These are phyloP conservation scores for Ochlodes sylvanus DNA, from an alignment of 2,888 invertebrate genomes.

Conservation along the genomic window DNA sequence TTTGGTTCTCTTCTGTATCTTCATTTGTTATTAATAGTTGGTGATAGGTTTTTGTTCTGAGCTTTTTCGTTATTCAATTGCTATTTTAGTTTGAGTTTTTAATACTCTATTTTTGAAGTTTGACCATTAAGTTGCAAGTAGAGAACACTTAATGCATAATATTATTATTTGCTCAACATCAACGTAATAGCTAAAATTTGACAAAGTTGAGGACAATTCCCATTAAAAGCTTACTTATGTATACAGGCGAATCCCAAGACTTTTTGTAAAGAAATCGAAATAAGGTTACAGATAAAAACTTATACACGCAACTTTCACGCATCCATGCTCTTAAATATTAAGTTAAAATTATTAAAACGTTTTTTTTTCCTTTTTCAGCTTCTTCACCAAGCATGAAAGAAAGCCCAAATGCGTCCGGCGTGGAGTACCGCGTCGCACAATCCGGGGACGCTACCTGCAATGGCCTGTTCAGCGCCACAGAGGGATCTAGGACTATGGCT, in stretches of 20 bases:
- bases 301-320: no score
- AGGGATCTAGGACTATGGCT: constrained; percentile 93
- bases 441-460: constrained; percentile 97
- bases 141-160: no score
- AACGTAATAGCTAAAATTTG: no score
- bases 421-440: constrained; percentile 94
- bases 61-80: neutral
- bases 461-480: constrained; percentile 95
- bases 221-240: no score
- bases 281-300: no score
- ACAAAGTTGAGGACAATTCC: no score
- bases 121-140: no score
- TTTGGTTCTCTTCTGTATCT: constrained; percentile 45
- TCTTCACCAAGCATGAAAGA: constrained; percentile 67
- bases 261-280: no score
- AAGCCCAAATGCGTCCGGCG: constrained; percentile 73
- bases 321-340: no score
- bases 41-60: constrained; percentile 20
- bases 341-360: no score
- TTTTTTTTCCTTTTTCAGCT: constrained; percentile 46
- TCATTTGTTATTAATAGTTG: constrained; percentile 32
- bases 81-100: neutral
- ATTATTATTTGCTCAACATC: no score
- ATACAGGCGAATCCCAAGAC: no score
- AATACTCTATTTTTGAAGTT: neutral